These are phyloP conservation scores for Diplosoma virens DNA, from an alignment of 23 tunicate species.

Conservation along the genomic window DNA sequence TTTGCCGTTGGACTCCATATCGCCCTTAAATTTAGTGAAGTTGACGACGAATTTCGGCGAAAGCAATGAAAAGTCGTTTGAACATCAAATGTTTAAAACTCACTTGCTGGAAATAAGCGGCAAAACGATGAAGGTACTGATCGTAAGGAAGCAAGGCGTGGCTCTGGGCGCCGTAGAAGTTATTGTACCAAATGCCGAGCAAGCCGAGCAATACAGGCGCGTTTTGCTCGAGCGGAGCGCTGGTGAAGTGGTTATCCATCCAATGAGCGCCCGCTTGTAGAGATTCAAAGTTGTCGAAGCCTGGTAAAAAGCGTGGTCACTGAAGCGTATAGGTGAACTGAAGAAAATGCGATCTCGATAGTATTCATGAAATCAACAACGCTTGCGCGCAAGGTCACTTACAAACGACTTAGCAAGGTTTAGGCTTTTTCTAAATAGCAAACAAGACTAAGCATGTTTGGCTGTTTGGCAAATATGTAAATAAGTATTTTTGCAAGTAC, in stretches of 20 bases:
- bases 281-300: conserved; percentile 87
- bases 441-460: too few species aligned
- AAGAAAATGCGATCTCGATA: too few species aligned
- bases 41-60: not conserved
- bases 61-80: not conserved
- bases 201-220: conserved; percentile 81
- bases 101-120: conserved; percentile 98
- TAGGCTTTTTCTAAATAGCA: too few species aligned
- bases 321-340: too few species aligned
- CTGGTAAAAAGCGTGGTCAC: conserved; percentile 23
- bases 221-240: conserved; percentile 68
- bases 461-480: too few species aligned
- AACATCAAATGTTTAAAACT: not conserved
- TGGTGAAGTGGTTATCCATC: conserved; percentile 84
- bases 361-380: too few species aligned
- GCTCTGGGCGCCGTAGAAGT: conserved; percentile 91
- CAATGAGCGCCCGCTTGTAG: conserved; percentile 85
- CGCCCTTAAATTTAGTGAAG: conserved; percentile 55
- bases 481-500: too few species aligned
- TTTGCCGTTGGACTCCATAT: conserved; percentile 99
- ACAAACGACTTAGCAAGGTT: too few species aligned
- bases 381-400: too few species aligned
- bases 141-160: conserved; percentile 98
- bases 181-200: conserved; percentile 96
- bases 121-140: conserved; percentile 97